A percentile compares a stretch with the other conserved stretches of the same genome.
Conservation (phyloP, 2,888 invertebrate genomes). For the Drosophila austrosaltans region DNA sequence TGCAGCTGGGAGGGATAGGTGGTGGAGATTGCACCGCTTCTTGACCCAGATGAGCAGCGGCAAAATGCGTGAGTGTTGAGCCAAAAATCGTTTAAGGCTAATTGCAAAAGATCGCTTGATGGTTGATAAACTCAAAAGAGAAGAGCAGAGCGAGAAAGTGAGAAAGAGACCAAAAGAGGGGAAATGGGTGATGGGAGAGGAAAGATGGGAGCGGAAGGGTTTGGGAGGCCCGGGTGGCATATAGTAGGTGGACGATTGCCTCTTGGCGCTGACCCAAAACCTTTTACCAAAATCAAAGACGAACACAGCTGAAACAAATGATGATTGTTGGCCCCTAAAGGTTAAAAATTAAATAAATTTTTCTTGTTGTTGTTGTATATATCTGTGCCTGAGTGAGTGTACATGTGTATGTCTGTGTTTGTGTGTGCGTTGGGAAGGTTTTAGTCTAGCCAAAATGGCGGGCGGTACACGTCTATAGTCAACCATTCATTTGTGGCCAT, state of each 20-base stretch:
- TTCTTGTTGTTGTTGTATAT: neutral
- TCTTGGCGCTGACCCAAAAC: constrained; percentile 74
- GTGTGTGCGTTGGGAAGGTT: constrained; percentile 30
- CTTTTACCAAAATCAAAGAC: constrained; percentile 52
- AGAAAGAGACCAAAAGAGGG: constrained; percentile 13
- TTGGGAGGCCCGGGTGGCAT: constrained; percentile 6
- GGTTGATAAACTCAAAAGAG: constrained; percentile 68
- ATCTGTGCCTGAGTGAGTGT: neutral
- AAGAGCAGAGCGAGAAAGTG: constrained; percentile 17
- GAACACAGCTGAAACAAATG: constrained; percentile 53
- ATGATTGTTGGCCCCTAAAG: constrained; percentile 80
- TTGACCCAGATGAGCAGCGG: constrained; percentile 66
- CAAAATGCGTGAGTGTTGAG: constrained; percentile 72
- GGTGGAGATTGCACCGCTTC: constrained; percentile 47
- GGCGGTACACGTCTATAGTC: constrained; percentile 51
- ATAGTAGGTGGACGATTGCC: constrained; percentile 43
- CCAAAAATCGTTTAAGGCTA: constrained; percentile 81
- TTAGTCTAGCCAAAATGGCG: constrained; percentile 69
- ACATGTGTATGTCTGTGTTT: constrained; percentile 15
- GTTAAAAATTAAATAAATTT: constrained; percentile 80
- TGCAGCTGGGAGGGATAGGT: constrained; percentile 30
- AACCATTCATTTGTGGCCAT: constrained; percentile 64
- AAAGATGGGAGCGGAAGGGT: constrained; percentile 22
- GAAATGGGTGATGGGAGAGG: constrained; percentile 20
- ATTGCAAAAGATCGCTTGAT: constrained; percentile 79